Base-by-base conservation (phyloP, 2,113 vertebrate genomes). In the Taxidea taxus region DNA sequence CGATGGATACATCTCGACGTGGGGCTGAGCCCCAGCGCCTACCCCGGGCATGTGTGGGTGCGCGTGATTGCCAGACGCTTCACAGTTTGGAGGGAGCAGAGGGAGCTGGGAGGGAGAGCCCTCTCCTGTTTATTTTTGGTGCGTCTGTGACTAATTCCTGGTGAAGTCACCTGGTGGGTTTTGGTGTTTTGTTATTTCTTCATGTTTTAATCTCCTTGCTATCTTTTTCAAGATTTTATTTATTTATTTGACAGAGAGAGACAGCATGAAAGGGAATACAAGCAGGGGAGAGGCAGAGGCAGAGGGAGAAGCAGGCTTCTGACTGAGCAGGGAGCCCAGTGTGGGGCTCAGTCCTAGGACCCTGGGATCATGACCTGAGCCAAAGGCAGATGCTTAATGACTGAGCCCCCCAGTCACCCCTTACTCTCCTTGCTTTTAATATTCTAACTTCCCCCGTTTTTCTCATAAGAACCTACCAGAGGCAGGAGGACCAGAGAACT, bases 1-100 rank as follows among this genome's bases (percentile, higher is more conserved):
- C n/a, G 4, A 34, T 37, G 20, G 10, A 21, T 1, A 21, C 66
- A 21, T 37, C 18, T 2, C 2, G 2, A 11, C 8, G 2, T 2
- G 9, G 66, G 62, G 13, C 12, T 31, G 62, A 31, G 27, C 60
- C 27, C 11, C 60, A 5, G 25, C 11, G 11, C 60, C 27, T 13
- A 12, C 27, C 60, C 27, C 1, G 11, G 66, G n/a, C 10, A 4
- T 37, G 68, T 1, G 14, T 8, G 62, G 31, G 16, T 15, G 4
- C 0, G 20, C 7, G 4, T 23, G 68, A 39, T 37, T 12, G n/a
- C 37, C 68, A 5, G 66, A 37, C 34, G 9, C 31, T 7, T 12
- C 31, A 1, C 72, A 1, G 21, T 23, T 14, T 3, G 0, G 27
- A 6, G 15, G 89, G 27, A 13, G 49, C 29, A 2, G 14, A 4